Conservation (phyloP, 2,888 invertebrate species). For the Campoplex capitator region DNA sequence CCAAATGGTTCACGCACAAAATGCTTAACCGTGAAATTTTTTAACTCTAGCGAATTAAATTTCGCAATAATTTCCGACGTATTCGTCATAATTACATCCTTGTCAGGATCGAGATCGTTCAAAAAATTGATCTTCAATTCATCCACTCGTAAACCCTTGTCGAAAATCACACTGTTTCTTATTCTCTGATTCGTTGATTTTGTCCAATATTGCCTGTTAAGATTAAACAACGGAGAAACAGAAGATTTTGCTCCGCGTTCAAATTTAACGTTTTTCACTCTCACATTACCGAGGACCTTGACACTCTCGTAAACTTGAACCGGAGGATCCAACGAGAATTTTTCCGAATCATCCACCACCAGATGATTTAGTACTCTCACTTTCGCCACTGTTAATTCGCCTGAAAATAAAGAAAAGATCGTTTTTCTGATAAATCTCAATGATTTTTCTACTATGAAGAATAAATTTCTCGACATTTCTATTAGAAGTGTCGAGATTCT, state of each 20-base stretch:
- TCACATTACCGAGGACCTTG: conserved; percentile 74
- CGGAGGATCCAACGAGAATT: conserved; percentile 56
- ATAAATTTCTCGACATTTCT: neutral
- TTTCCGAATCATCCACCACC: conserved; percentile 60
- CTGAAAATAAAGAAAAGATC: conserved; percentile 64
- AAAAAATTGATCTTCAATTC: conserved; percentile 72
- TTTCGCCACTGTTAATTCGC: conserved; percentile 72
- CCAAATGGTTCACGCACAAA: conserved; percentile 49
- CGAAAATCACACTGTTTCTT: conserved; percentile 67
- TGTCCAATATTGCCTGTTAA: conserved; percentile 74
- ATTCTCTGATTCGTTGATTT: conserved; percentile 78
- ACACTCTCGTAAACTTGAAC: conserved; percentile 77
- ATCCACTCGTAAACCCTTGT: conserved; percentile 75
- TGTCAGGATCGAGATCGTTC: conserved; percentile 72
- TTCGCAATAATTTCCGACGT: conserved; percentile 67
- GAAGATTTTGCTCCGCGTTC: conserved; percentile 25
- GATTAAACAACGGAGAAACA: conserved; percentile 6
- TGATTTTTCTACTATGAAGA: neutral
- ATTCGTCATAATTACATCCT: conserved; percentile 77
- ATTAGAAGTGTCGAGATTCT: neutral
- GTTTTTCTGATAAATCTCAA: neutral
- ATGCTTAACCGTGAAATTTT: conserved; percentile 70
- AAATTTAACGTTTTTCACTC: conserved; percentile 69
- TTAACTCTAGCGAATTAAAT: conserved; percentile 72
- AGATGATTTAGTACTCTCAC: conserved; percentile 75